phyloP scores from a whole-genome alignment of 2,888 invertebrate species.

The Fragum sueziense region DNA sequence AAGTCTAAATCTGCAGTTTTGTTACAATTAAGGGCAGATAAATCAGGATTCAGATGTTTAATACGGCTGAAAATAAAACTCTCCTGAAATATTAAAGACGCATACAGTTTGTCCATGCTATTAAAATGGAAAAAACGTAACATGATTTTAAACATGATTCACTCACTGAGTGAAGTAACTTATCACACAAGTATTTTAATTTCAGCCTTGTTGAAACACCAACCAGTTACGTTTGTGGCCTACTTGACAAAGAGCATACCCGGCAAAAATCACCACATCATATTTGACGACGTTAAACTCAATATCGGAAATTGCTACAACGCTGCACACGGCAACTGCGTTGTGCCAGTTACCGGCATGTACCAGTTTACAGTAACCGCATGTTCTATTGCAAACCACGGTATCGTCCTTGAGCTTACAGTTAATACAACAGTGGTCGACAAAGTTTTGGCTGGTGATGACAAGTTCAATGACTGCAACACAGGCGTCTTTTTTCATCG shows the following conservation, averaged over 20 bases:
- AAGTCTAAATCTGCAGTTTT: no score
- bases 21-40: no score
- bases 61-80: no score
- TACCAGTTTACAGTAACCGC: slow-evolving; percentile 23
- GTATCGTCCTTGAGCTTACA: slow-evolving; percentile 11
- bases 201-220: background rate
- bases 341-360: slow-evolving; percentile 19
- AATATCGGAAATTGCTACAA: slow-evolving; percentile 28
- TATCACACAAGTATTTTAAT: no score
- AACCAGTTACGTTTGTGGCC: slow-evolving; percentile 16
- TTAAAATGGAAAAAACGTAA: no score
- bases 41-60: no score
- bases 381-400: slow-evolving; percentile 4
- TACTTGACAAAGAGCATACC: slow-evolving; percentile 2
- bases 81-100: no score
- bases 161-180: no score
- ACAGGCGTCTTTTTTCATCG: background rate
- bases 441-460: slow-evolving; percentile 21
- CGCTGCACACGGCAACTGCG: slow-evolving; percentile 19
- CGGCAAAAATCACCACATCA: slow-evolving; percentile 5
- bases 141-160: no score
- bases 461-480: background rate
- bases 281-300: slow-evolving; percentile 29
- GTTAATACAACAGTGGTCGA: slow-evolving; percentile 8
- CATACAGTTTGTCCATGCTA: no score